Percentiles rank a stretch among this genome's conserved stretches.
Evolutionary conservation across 2,113 vertebrate species (phyloP).

Genomic region (Tragelaphus scriptus): DNA sequence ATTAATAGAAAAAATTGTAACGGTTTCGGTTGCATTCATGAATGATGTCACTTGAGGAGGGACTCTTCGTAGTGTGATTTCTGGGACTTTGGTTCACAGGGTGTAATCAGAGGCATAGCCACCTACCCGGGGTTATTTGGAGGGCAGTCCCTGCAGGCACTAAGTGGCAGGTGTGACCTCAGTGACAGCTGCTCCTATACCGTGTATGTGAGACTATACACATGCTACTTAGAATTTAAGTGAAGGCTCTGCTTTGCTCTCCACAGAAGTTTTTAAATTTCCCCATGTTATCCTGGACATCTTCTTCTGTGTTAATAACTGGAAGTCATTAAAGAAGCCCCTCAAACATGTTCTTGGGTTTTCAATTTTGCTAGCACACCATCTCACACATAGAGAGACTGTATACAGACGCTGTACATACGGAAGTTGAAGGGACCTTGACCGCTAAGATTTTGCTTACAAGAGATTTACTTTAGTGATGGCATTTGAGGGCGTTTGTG

Average conservation of each 20-base stretch:
- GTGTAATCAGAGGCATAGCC: slow-evolving; percentile 33
- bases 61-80: slow-evolving; percentile 33
- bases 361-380: not conserved
- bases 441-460: not conserved
- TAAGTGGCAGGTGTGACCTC: slow-evolving; percentile 53
- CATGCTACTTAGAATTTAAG: slow-evolving; percentile 21
- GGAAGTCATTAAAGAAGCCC: not conserved
- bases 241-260: slow-evolving; percentile 50
- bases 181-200: slow-evolving; percentile 55
- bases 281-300: not conserved
- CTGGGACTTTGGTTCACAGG: slow-evolving; percentile 31
- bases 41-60: slow-evolving; percentile 40
- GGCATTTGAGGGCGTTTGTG: not conserved
- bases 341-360: not conserved
- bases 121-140: slow-evolving; percentile 46
- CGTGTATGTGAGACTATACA: not conserved
- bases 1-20: slow-evolving; percentile 6
- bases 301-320: slow-evolving; percentile 15
- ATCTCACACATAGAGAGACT: not conserved
- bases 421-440: not conserved
- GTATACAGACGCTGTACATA: not conserved
- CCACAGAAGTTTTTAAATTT: not conserved
- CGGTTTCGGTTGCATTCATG: not conserved
- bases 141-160: slow-evolving; percentile 38
- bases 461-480: not conserved